phyloP scores from a whole-genome alignment of 2,888 invertebrate species.

The Sphinx pinastri region DNA sequence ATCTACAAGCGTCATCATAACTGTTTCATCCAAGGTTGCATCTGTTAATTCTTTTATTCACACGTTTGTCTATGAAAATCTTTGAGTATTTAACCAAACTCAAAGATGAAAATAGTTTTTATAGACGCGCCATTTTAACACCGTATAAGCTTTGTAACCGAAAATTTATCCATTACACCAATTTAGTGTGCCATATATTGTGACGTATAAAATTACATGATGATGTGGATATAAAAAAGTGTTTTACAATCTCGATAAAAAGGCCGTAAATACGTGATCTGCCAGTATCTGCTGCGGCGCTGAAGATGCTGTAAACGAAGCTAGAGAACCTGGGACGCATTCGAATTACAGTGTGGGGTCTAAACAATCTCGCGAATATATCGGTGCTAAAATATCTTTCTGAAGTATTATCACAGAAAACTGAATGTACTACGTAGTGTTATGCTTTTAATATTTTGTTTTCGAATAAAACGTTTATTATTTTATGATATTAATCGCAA shows the following conservation, averaged over 20 bases:
- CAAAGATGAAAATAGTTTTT: slow-evolving; percentile 8
- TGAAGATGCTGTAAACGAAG: slow-evolving; percentile 25
- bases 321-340: not conserved
- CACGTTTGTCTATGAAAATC: not conserved
- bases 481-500: no score
- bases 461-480: no score
- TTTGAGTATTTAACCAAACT: no score
- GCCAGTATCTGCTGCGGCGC: slow-evolving; percentile 21
- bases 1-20: no score
- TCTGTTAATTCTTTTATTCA: not conserved
- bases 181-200: slow-evolving; percentile 17
- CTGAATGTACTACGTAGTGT: no score
- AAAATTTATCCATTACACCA: slow-evolving; percentile 14
- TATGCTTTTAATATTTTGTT: no score
- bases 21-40: no score
- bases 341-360: no score
- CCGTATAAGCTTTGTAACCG: not conserved
- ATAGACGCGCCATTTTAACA: not conserved
- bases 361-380: no score
- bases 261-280: slow-evolving; percentile 30
- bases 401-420: no score
- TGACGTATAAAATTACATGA: slow-evolving; percentile 9
- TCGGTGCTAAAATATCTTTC: no score
- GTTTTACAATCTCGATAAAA: slow-evolving; percentile 27
- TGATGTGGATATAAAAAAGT: slow-evolving; percentile 20